A percentile compares a stretch with the other conserved stretches of the same genome.
phyloP scores from a whole-genome alignment of 2,797 vertebrate genomes.

The Siniperca obscura region DNA sequence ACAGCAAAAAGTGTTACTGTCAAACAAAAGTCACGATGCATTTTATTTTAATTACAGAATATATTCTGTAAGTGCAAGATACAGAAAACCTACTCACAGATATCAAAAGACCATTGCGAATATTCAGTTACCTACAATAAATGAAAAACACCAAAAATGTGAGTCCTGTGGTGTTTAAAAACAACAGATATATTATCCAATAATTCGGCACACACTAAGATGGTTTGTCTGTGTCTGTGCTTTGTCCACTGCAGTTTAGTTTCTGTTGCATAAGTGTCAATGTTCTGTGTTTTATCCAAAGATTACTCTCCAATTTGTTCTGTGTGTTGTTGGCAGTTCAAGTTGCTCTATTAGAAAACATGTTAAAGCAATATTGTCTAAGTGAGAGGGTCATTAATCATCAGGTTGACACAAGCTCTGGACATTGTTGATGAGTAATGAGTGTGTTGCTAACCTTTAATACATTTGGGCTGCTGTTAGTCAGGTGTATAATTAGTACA shows the following conservation, averaged over 20 bases:
- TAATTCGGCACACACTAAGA: slow-evolving; percentile 16
- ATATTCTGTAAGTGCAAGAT: not conserved
- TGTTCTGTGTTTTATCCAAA: slow-evolving; percentile 72
- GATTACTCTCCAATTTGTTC: slow-evolving; percentile 49
- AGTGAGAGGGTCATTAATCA: slow-evolving; percentile 82
- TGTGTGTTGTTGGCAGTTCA: slow-evolving; percentile 64
- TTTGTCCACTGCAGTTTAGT: slow-evolving; percentile 48
- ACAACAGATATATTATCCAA: slow-evolving; percentile 29
- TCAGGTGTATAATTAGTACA: slow-evolving; percentile 68
- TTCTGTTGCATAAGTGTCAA: slow-evolving; percentile 41
- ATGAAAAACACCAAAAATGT: slow-evolving; percentile 31
- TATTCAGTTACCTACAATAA: slow-evolving; percentile 13
- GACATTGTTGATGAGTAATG: slow-evolving; percentile 79
- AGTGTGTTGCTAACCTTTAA: slow-evolving; percentile 73
- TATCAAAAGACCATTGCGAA: not conserved
- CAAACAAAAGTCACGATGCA: not conserved
- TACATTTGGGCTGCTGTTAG: slow-evolving; percentile 66
- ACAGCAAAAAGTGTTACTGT: slow-evolving; percentile 3
- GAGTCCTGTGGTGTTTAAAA: slow-evolving; percentile 13
- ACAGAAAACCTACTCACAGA: not conserved
- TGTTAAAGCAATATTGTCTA: slow-evolving; percentile 77
- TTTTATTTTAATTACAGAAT: slow-evolving; percentile 10
- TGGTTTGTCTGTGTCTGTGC: slow-evolving; percentile 33
- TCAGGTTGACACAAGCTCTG: slow-evolving; percentile 76
- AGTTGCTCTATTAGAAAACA: slow-evolving; percentile 76